These are phyloP conservation scores for Siphonodentalium dalli DNA, from an alignment of 2,888 invertebrate species.

Conservation along the genomic window DNA sequence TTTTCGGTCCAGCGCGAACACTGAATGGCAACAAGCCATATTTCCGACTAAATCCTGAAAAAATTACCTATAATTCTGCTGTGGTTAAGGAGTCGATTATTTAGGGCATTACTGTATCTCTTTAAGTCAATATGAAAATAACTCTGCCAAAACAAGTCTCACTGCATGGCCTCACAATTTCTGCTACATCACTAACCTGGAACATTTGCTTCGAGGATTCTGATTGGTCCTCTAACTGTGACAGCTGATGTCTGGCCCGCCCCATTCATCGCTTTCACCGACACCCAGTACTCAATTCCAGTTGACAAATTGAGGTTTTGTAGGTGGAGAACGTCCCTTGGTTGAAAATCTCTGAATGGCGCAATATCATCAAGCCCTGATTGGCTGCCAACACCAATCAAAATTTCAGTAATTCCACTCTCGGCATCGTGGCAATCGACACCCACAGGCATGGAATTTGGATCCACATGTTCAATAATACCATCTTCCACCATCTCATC, in stretches of 20 bases:
- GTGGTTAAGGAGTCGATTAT: too few relatives aligned
- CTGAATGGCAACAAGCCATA: too few relatives aligned
- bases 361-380: slow-evolving; percentile 10
- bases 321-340: slow-evolving; percentile 21
- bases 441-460: slow-evolving; percentile 31
- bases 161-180: slow-evolving; percentile 19
- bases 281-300: slow-evolving; percentile 25
- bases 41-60: too few relatives aligned
- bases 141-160: too few relatives aligned
- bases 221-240: slow-evolving; percentile 28
- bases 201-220: slow-evolving; percentile 33
- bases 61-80: too few relatives aligned
- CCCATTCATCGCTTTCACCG: slow-evolving; percentile 33
- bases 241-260: slow-evolving; percentile 31
- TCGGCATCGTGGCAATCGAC: slow-evolving; percentile 37
- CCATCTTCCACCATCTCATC: slow-evolving; percentile 34
- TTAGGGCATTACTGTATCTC: too few relatives aligned
- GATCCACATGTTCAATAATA: slow-evolving; percentile 34
- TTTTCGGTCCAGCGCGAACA: too few relatives aligned
- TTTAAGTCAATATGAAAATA: too few relatives aligned
- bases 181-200: slow-evolving; percentile 43
- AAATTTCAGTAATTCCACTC: slow-evolving; percentile 32
- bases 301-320: slow-evolving; percentile 26
- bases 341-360: slow-evolving; percentile 18
- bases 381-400: slow-evolving; percentile 31